Base-by-base conservation (phyloP, 2,113 vertebrate genomes). In the Lepisosteus osseus region DNA sequence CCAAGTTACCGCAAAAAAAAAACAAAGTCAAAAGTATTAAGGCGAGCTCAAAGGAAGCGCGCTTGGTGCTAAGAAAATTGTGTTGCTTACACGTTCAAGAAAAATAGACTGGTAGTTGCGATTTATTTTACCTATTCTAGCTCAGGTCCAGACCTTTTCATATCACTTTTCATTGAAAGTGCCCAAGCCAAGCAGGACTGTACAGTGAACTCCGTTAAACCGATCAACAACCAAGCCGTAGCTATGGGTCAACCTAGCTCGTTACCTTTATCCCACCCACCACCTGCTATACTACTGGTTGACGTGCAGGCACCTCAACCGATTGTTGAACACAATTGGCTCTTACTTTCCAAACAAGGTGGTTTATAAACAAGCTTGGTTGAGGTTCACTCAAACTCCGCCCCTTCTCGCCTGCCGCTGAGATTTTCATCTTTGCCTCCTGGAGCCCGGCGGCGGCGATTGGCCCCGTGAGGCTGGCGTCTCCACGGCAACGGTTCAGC, bases 351-450 rank as follows among this genome's bases (percentile, higher is more conserved):
- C n/a, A 15, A n/a, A 59, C 14, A 59, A 3, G 4, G 57, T 8
- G 0, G 11, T 4, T 13, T 13, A n/a, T 15, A 29, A 29, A n/a
- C 67, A 7, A 14, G 51, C 45, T 72, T 14, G 42, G 47, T 71
- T 40, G 6, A 56, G 7, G 3, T 45, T 51, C 51, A 51, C 44
- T 74, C 69, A 69, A 69, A 3, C 42, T 54, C 54, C 67, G 51
- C 62, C 64, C 64, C 11, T 45, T 40, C 3, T 11, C 15, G 13
- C 6, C 65, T 51, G 15, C 65, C 44, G 59, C 66, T 45, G 54
- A 69, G 69, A 69, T 68, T 68, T 79, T 77, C 72, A 56, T 75
- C 62, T 82, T 79, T 79, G 77, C 77, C 74, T 79, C 79, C 40
- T 76, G 45, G 13, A 78, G 63, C 61, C 71, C 66, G 17, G 43